Evolutionary conservation across 2,113 vertebrate genomes (phyloP).

Genomic region (Oostethus manadensis): DNA sequence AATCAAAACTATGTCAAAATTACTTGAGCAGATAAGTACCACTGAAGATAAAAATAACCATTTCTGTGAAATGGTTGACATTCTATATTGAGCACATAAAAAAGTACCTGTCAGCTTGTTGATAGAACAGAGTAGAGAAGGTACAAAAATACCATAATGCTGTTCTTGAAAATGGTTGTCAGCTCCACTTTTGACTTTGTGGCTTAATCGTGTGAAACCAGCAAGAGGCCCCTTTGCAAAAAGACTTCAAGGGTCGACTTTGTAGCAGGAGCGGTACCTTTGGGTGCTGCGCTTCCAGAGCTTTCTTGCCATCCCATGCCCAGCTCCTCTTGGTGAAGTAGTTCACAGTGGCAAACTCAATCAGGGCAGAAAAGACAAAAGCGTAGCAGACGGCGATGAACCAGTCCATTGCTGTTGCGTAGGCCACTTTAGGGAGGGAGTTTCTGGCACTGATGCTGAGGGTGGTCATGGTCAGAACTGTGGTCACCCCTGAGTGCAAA

Average conservation of each 20-base stretch:
- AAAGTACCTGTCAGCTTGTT: background rate
- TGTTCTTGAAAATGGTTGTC: background rate
- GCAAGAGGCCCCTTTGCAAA: background rate
- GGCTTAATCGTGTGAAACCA: background rate
- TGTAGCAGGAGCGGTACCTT: constrained; percentile 72
- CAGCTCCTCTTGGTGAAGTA: constrained; percentile 98
- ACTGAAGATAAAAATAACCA: background rate
- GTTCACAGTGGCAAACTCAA: constrained; percentile 97
- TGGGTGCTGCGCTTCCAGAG: constrained; percentile 86
- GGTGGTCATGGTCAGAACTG: constrained; percentile 97
- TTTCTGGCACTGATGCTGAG: constrained; percentile 96
- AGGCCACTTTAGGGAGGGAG: constrained; percentile 95
- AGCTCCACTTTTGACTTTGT: background rate
- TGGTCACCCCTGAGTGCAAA: constrained; percentile 84
- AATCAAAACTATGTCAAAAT: background rate
- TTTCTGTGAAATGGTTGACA: background rate
- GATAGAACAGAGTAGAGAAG: background rate
- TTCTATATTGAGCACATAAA: background rate
- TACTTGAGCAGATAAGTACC: background rate
- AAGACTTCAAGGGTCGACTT: background rate
- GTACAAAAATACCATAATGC: background rate
- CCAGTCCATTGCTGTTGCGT: constrained; percentile 98
- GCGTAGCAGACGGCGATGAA: constrained; percentile 98
- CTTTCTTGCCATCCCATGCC: constrained; percentile 98
- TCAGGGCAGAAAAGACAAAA: constrained; percentile 94